Evolutionary conservation across 2,113 vertebrate species (phyloP), one percentile per base, ranked within the genome.

Genomic region (Ceuthmochares aereus): DNA sequence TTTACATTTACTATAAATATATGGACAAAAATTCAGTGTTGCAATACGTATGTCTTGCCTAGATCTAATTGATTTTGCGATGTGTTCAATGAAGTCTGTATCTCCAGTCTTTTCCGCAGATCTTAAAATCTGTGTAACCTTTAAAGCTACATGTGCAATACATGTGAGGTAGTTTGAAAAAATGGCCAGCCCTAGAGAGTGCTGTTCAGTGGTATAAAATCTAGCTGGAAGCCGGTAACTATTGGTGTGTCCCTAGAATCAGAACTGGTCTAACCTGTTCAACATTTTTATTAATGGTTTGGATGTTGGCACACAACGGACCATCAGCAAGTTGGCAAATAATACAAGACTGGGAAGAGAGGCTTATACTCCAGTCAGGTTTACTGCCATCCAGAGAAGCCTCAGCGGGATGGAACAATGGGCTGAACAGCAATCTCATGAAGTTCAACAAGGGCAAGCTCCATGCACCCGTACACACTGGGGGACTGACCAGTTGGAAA

Each of bases 11-110:
- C 3, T n/a, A 11, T 9, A 14, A 80, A 56, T 15, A 23, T 56
- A 19, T 6, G 25, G 36, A 64, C 7, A 75, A 86, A 93, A 59
- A 6, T 7, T 21, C 18, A 14, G 2, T 60, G 17, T 32, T 79
- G 52, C 52, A 60, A 34, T 19, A 36, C 1, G 78, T 6, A 42
- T 0, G 0, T 14, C 55, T 58, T 73, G 14, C 47, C 42, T 45
- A 52, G 12, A 40, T 63, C 27, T 68, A 23, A 52, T 8, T 29
- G 43, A n/a, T 51, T 64, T 54, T 83, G 7, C 77, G 19, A 62
- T 37, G 7, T 55, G 45, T 66, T 20, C 45, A 47, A 10, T 14
- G 30, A 52, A 80, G 30, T 25, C 27, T 69, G 19, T 25, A 42
- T 36, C 30, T 77, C 30, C 17, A 36, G 21, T 25, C 26, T 55